Percentiles rank a stretch among this genome's conserved stretches.
These are phyloP conservation scores for Tuta absoluta DNA, from an alignment of 2,888 invertebrate genomes.

Conservation along the genomic window DNA sequence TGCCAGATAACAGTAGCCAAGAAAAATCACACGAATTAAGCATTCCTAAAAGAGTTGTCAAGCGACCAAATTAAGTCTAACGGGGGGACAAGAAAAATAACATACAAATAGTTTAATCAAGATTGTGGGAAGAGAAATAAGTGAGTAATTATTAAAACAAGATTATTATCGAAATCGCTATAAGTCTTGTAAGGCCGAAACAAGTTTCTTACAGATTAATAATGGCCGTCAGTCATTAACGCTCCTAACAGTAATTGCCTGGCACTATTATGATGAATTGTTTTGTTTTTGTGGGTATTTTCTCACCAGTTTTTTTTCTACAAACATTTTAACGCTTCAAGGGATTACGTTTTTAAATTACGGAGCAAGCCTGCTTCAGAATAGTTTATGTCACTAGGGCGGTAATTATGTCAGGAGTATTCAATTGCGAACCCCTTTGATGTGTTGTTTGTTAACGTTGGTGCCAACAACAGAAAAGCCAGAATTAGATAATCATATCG, in stretches of 20 bases:
- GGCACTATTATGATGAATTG: slow-evolving; percentile 79
- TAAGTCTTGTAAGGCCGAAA: slow-evolving; percentile 72
- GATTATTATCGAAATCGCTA: slow-evolving; percentile 77
- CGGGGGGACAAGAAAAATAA: slow-evolving; percentile 65
- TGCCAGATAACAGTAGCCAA: slow-evolving; percentile 60
- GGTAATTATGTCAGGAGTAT: slow-evolving; percentile 53
- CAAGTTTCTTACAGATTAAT: slow-evolving; percentile 74
- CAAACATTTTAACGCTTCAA: slow-evolving; percentile 59
- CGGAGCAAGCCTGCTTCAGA: slow-evolving; percentile 44
- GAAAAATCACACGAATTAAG: slow-evolving; percentile 71
- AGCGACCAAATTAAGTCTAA: slow-evolving; percentile 69
- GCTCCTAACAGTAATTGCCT: slow-evolving; percentile 76
- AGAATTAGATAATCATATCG: slow-evolving; percentile 10
- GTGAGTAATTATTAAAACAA: slow-evolving; percentile 77
- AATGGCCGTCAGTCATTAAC: slow-evolving; percentile 76
- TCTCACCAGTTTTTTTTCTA: slow-evolving; percentile 55
- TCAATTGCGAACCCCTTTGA: slow-evolving; percentile 36
- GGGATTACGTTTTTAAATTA: slow-evolving; percentile 63
- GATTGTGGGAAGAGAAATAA: slow-evolving; percentile 75
- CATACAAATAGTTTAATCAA: slow-evolving; percentile 75
- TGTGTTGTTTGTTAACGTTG: neutral
- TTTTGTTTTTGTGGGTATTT: slow-evolving; percentile 70
- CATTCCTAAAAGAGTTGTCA: slow-evolving; percentile 72
- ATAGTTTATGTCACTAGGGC: slow-evolving; percentile 53
- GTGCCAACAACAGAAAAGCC: neutral